Conservation (phyloP, 1,140 invertebrate species). For the Bathynomus jamesi region DNA sequence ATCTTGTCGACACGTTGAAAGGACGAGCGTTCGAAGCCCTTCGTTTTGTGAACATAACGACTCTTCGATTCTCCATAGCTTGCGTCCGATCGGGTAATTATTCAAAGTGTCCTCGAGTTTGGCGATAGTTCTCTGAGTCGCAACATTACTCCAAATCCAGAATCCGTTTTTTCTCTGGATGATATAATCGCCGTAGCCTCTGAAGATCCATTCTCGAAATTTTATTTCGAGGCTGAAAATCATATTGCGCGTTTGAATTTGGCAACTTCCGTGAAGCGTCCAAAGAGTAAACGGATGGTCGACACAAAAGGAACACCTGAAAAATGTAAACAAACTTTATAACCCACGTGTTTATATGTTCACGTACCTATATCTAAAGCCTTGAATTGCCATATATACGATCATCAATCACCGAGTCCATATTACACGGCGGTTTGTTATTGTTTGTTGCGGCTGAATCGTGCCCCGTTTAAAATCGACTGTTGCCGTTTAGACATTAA, state of each 20-base stretch:
- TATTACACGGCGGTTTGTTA: too few relatives aligned
- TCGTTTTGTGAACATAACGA: slow-evolving; percentile 6
- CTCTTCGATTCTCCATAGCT: background rate
- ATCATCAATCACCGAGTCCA: too few relatives aligned
- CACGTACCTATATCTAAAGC: too few relatives aligned
- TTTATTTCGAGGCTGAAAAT: slow-evolving; percentile 4
- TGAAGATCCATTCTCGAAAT: background rate
- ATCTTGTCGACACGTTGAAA: background rate
- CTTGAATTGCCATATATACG: too few relatives aligned
- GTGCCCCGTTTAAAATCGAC: too few relatives aligned
- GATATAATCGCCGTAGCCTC: slow-evolving; percentile 6
- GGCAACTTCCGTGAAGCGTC: slow-evolving; percentile 8
- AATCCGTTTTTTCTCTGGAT: background rate
- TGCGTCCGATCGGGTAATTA: slow-evolving; percentile 8
- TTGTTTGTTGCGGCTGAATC: too few relatives aligned
- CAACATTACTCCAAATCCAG: background rate
- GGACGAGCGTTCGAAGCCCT: background rate
- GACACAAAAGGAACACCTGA: slow-evolving; percentile 3
- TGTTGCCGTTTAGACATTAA: too few relatives aligned
- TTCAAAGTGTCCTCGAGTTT: background rate
- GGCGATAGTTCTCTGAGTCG: background rate
- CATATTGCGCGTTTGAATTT: slow-evolving; percentile 3
- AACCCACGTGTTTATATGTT: background rate
- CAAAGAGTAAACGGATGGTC: background rate
- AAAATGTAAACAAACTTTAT: background rate